Evolutionary conservation across 2,888 invertebrate genomes (phyloP).

Genomic region (Miltochrista miniata): DNA sequence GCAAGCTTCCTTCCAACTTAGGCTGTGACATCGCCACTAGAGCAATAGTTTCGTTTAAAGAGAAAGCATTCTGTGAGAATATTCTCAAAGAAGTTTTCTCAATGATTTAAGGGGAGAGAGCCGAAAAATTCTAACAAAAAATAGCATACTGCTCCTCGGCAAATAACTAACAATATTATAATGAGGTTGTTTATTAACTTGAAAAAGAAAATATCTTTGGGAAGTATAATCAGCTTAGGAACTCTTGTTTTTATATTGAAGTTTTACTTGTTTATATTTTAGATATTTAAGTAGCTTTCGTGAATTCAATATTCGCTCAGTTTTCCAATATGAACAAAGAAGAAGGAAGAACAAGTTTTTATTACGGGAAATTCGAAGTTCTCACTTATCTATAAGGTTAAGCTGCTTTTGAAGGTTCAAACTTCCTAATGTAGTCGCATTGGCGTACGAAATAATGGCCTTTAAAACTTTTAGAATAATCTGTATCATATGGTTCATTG

Average conservation of each 20-base stretch:
- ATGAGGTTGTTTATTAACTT: too few relatives aligned
- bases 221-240: neutral
- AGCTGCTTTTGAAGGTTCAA: conserved; percentile 14
- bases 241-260: neutral
- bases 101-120: too few relatives aligned
- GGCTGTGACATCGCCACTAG: too few relatives aligned
- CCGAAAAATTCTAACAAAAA: too few relatives aligned
- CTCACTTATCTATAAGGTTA: conserved; percentile 22
- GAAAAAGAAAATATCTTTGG: too few relatives aligned
- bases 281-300: neutral
- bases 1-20: too few relatives aligned
- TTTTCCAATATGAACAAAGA: neutral
- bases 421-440: conserved; percentile 23
- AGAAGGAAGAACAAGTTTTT: neutral
- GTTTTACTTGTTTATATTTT: neutral
- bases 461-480: conserved; percentile 17
- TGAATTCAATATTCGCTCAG: neutral
- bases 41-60: too few relatives aligned
- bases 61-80: too few relatives aligned
- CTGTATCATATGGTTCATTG: conserved; percentile 39
- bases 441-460: conserved; percentile 15
- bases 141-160: too few relatives aligned
- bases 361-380: conserved; percentile 19
- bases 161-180: too few relatives aligned
- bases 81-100: too few relatives aligned